Evolutionary conservation across 2,888 invertebrate species (phyloP).

Genomic region (Agriopis marginaria): DNA sequence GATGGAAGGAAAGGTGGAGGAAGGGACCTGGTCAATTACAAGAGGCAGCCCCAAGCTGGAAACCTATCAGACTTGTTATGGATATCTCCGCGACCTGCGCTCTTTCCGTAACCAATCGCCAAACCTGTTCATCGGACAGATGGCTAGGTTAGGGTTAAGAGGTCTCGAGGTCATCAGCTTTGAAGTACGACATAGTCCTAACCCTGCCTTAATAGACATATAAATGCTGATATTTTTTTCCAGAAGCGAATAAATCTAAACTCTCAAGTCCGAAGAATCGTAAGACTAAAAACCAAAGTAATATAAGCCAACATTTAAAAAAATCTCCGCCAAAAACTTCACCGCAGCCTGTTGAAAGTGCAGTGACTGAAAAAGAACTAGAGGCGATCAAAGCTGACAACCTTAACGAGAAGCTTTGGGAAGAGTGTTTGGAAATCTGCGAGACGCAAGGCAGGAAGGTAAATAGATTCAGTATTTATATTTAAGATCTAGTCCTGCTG

Average conservation of each 20-base stretch:
- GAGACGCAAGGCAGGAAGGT: conserved; percentile 82
- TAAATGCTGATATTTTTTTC: background rate
- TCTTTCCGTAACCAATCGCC: too few relatives aligned
- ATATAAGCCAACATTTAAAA: conserved; percentile 10
- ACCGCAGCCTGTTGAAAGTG: background rate
- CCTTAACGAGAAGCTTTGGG: conserved; percentile 89
- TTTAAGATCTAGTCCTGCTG: background rate
- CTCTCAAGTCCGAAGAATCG: conserved; percentile 41
- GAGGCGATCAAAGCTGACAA: conserved; percentile 82
- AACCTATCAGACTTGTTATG: too few relatives aligned
- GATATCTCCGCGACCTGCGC: too few relatives aligned
- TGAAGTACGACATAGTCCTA: too few relatives aligned
- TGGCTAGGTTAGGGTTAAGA: too few relatives aligned
- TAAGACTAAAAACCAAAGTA: conserved; percentile 7
- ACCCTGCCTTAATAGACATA: background rate
- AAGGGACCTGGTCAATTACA: too few relatives aligned
- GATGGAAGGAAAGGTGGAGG: too few relatives aligned
- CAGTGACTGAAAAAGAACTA: conserved; percentile 66
- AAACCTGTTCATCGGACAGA: too few relatives aligned
- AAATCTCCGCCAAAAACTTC: background rate
- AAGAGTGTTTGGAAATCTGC: conserved; percentile 83
- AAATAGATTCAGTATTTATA: background rate
- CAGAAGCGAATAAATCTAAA: conserved; percentile 45
- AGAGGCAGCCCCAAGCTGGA: too few relatives aligned
- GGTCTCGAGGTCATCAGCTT: too few relatives aligned